Conservation (phyloP, 2,113 vertebrate genomes). For the Steatornis caripensis region DNA sequence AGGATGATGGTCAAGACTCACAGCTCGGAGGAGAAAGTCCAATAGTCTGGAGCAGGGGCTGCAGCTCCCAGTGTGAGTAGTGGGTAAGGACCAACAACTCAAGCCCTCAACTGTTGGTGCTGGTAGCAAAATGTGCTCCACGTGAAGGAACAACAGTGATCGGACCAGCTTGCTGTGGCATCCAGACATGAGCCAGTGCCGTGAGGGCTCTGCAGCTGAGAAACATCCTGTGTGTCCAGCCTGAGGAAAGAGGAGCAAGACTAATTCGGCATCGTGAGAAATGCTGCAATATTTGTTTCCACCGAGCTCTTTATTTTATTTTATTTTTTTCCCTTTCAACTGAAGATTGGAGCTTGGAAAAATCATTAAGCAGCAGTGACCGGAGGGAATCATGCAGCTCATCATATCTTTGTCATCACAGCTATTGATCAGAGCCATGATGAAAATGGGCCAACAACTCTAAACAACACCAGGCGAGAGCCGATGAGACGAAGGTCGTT, state of each 20-base stretch:
- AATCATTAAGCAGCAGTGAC: conserved; percentile 33
- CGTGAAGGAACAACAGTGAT: background rate
- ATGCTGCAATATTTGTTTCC: background rate
- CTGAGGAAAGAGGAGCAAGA: background rate
- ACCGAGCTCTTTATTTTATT: background rate
- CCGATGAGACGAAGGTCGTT: background rate
- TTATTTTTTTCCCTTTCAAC: background rate
- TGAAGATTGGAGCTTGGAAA: conserved; percentile 50
- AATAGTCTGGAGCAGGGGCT: background rate
- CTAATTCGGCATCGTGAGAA: background rate
- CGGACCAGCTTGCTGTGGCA: background rate
- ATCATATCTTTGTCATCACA: conserved; percentile 54
- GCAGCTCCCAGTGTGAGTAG: background rate
- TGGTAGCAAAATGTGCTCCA: background rate
- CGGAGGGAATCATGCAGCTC: conserved; percentile 20
- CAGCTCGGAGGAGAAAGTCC: background rate
- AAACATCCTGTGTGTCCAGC: background rate
- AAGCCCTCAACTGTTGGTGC: background rate
- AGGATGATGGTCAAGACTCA: background rate
- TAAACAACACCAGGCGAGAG: background rate
- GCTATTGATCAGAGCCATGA: conserved; percentile 42
- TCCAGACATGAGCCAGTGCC: background rate
- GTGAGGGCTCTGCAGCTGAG: background rate
- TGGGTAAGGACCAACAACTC: background rate
- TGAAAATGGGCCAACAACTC: conserved; percentile 35